phyloP scores from a whole-genome alignment of 1,140 invertebrate species.

The Bombus sylvicola region DNA sequence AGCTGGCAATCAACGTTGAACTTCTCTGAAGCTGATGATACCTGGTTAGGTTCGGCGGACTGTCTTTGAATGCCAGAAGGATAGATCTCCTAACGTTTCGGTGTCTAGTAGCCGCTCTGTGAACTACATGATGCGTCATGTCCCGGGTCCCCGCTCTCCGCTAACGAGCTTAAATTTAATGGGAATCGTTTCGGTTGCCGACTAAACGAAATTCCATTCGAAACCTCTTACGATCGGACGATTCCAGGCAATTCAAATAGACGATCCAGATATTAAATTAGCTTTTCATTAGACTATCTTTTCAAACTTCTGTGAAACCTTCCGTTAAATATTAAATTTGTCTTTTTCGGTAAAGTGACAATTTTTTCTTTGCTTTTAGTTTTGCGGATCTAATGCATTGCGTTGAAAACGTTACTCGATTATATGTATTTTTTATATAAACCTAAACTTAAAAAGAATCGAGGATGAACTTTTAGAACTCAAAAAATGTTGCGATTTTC shows the following conservation, averaged over 20 bases:
- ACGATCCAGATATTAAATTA: not conserved
- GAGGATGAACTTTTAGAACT: not conserved
- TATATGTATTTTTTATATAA: not conserved
- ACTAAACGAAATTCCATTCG: not conserved
- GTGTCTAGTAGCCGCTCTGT: conserved; percentile 62
- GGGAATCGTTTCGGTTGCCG: conserved; percentile 15
- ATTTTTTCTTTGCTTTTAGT: not conserved
- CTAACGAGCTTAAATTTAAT: conserved; percentile 64
- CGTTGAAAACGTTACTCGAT: not conserved
- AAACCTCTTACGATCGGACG: not conserved
- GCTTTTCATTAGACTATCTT: not conserved
- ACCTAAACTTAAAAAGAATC: not conserved
- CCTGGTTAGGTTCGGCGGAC: conserved; percentile 51
- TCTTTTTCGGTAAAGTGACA: not conserved
- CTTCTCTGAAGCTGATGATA: conserved; percentile 55
- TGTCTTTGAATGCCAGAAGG: conserved; percentile 59
- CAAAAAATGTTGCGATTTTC: not conserved
- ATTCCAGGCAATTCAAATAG: conserved; percentile 7
- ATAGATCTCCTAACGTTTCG: conserved; percentile 36
- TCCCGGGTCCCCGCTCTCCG: conserved; percentile 21
- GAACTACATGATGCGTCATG: conserved; percentile 54
- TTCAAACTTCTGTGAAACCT: not conserved
- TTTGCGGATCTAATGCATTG: not conserved
- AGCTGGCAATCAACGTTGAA: conserved; percentile 55
- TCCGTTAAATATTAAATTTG: no score